A percentile compares a stretch with the other conserved stretches of the same genome.
Evolutionary conservation across 2,797 vertebrate species (phyloP).

Genomic region (Aeoliscus strigatus): DNA sequence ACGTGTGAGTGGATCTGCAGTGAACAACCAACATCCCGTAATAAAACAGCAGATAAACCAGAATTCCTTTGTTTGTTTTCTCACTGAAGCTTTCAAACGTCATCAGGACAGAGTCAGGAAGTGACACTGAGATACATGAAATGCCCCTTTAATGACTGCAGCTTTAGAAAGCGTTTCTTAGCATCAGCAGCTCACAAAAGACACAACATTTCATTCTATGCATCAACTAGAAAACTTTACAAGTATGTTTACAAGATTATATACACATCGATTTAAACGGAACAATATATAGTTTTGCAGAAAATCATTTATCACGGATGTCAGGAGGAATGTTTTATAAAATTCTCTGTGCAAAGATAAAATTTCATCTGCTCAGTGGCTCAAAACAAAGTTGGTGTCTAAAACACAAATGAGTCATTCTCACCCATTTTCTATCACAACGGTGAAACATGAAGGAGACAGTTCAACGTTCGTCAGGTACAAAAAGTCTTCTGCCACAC

Average conservation of each 20-base stretch:
- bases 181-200: constrained; percentile 31
- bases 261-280: constrained; percentile 45
- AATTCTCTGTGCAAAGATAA: constrained; percentile 21
- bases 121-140: constrained; percentile 10
- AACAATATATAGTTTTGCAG: constrained; percentile 38
- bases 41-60: too few species aligned
- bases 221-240: constrained; percentile 64
- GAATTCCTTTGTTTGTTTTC: too few species aligned
- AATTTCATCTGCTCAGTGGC: not conserved
- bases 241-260: constrained; percentile 66
- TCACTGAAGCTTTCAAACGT: too few species aligned
- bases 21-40: too few species aligned
- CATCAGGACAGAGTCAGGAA: not conserved
- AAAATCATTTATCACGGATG: constrained; percentile 15
- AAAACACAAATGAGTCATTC: not conserved
- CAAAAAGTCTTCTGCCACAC: too few species aligned
- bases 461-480: too few species aligned
- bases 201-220: constrained; percentile 23
- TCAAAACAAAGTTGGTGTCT: not conserved
- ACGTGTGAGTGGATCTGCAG: too few species aligned
- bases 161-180: constrained; percentile 12
- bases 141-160: constrained; percentile 50
- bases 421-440: not conserved
- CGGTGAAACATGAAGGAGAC: not conserved
- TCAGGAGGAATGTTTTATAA: constrained; percentile 14